Evolutionary conservation across 1,140 invertebrate species (phyloP), one percentile per base, ranked within the genome.

Genomic region (Halyomorpha halys): DNA sequence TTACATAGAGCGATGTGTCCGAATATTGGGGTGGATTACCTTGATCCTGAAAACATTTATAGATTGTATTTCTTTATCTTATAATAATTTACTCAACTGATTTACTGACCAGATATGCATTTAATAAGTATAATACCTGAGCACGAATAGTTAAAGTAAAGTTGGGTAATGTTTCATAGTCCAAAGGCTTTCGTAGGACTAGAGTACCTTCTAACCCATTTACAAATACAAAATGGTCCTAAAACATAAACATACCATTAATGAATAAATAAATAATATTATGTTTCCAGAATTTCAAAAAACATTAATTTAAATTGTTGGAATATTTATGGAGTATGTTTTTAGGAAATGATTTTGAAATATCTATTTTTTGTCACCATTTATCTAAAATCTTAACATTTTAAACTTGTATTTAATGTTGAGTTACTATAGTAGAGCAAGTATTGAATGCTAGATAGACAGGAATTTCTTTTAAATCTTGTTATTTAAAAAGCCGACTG

Each of bases 171-270:
- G 80, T 82, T 76, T 95, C 92, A 71, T 87, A 94, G 73, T 95
- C 91, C 39, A 95, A 74, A 3, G 88, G 81, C 72, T 87, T 86
- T 62, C 82, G 82, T 11, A 95, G 75, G 15, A 91, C 84, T 56
- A 95, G 71, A 0, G 87, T 89, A 19, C 90, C 90, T 74, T 93
- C 90, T n/a, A 94, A 75, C 53, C 88, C 87, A 74, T 88, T 91
- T 13, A 86, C 80, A 72, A 94, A 93, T 44, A 84, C 81, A 64
- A 93, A 86, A 71, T 85, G 87, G 70, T 91, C 87, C 79, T 87
- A 73, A 72, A 73, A 69, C 54, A 70, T 67, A 63, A 16, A 23
- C 5, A 21, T 19, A 49, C 53, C 4, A 15, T 21, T 21, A 56
- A n/a, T 5, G 27, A 15, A 1, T 27, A 27, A 25, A 25, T 27